phyloP scores from a whole-genome alignment of 2,797 vertebrate genomes.

The Stomatorhinus walkeri region DNA sequence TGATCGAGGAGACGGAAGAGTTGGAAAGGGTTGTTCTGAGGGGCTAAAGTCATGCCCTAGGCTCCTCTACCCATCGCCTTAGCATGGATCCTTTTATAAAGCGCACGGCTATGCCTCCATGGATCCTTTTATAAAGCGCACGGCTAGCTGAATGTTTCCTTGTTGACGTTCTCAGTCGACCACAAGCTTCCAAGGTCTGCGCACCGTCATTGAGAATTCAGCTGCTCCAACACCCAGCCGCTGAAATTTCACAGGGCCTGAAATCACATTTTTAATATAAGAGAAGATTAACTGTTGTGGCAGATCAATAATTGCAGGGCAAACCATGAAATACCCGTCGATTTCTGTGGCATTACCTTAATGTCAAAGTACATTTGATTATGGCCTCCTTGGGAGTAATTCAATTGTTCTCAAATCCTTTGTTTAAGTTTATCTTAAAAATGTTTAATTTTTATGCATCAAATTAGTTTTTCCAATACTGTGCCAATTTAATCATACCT shows the following conservation, averaged over 20 bases:
- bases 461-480: background rate
- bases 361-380: slow-evolving; percentile 44
- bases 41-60: background rate
- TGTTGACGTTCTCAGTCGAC: background rate
- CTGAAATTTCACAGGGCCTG: background rate
- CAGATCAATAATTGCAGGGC: slow-evolving; percentile 41
- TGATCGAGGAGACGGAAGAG: background rate
- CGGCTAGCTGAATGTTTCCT: background rate
- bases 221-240: background rate
- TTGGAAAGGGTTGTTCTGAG: background rate
- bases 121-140: background rate
- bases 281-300: slow-evolving; percentile 24
- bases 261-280: slow-evolving; percentile 18
- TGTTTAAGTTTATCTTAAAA: background rate
- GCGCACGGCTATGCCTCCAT: background rate
- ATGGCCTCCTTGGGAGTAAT: slow-evolving; percentile 24
- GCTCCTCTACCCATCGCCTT: background rate
- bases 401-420: background rate
- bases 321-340: slow-evolving; percentile 42
- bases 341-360: slow-evolving; percentile 43
- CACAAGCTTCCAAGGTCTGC: background rate
- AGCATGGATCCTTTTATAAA: background rate
- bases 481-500: background rate
- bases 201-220: background rate
- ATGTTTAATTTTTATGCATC: background rate